These are phyloP conservation scores for Uria lomvia DNA, from an alignment of 2,113 vertebrate genomes.

Conservation along the genomic window DNA sequence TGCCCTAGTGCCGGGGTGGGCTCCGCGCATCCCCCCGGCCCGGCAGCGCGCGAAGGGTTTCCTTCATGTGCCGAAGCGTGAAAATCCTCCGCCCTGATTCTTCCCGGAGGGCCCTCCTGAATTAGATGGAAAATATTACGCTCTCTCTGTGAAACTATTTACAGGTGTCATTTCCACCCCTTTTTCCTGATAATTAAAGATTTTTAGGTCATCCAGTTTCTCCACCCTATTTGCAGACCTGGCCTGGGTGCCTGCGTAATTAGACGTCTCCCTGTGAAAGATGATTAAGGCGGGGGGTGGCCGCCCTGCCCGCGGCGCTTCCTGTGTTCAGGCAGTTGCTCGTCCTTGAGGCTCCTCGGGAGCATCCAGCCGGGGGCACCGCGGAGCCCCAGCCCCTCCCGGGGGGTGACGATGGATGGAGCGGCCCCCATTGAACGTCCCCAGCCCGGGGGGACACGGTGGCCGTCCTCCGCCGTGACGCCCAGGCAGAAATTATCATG, in stretches of 20 bases:
- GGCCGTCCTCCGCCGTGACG: accelerated
- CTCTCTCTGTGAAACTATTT: not conserved
- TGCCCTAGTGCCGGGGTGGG: not conserved
- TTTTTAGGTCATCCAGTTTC: constrained; percentile 33
- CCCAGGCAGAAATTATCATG: not conserved
- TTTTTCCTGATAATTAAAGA: constrained; percentile 19
- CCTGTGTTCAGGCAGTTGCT: not conserved
- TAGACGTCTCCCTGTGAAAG: not conserved
- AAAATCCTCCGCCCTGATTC: not conserved
- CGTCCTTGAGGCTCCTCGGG: not conserved
- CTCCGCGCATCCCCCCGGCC: not conserved
- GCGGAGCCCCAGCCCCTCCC: accelerated
- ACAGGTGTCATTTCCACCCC: not conserved
- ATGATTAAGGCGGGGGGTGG: not conserved
- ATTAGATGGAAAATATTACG: not conserved
- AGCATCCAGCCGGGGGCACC: not conserved
- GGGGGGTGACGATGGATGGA: not conserved
- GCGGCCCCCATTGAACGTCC: not conserved
- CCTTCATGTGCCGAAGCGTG: too few species aligned
- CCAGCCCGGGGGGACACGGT: not conserved
- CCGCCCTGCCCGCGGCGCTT: not conserved
- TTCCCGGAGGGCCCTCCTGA: not conserved
- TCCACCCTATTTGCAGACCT: constrained; percentile 1
- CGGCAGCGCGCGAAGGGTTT: too few species aligned
- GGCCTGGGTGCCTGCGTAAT: constrained; percentile 34